Evolutionary conservation across 2,888 invertebrate genomes (phyloP).

Genomic region (Caenorhabditis drosophilae): DNA sequence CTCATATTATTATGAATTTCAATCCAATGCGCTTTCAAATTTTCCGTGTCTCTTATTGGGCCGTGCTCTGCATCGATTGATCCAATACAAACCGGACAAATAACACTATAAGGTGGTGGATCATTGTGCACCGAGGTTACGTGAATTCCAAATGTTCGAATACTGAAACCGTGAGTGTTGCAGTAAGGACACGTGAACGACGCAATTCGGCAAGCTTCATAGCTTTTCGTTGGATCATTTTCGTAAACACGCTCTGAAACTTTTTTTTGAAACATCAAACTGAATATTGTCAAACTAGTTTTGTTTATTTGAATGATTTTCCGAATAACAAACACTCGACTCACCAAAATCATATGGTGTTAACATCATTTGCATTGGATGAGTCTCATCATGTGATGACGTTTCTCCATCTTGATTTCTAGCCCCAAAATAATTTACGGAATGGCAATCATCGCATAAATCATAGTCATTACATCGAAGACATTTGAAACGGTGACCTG

Average conservation of each 20-base stretch:
- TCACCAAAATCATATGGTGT: constrained; percentile 93
- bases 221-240: constrained; percentile 84
- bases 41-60: constrained; percentile 92
- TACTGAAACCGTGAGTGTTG: constrained; percentile 88
- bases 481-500: constrained; percentile 97
- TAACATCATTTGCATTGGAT: constrained; percentile 98
- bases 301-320: no score
- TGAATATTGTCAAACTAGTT: no score
- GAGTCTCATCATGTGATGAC: constrained; percentile 86
- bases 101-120: constrained; percentile 84
- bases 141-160: constrained; percentile 81
- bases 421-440: constrained; percentile 20
- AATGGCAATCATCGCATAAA: constrained; percentile 81
- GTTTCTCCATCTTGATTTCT: background rate
- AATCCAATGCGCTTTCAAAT: constrained; percentile 93
- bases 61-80: constrained; percentile 87
- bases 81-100: constrained; percentile 95
- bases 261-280: background rate
- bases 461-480: constrained; percentile 99
- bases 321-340: background rate
- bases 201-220: constrained; percentile 82
- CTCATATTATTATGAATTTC: constrained; percentile 70
- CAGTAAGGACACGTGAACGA: constrained; percentile 94
- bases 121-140: constrained; percentile 85
- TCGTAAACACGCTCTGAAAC: constrained; percentile 88